Percentiles rank a stretch among this genome's conserved stretches.
phyloP scores from a whole-genome alignment of 2,113 vertebrate genomes.

The Mirza zaza region DNA sequence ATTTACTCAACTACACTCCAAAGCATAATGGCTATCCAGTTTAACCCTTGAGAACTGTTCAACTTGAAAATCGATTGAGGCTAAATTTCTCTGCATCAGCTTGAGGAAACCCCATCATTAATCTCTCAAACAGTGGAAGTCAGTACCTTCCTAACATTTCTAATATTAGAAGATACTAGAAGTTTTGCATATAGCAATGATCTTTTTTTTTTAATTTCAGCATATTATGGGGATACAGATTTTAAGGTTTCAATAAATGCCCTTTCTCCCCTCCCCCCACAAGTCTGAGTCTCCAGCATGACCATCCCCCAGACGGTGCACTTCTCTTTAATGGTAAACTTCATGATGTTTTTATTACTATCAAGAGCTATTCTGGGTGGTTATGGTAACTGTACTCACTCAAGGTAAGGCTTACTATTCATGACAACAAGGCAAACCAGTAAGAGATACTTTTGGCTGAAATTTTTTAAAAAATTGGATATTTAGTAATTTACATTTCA shows the following conservation, averaged over 20 bases:
- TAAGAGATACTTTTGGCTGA: neutral
- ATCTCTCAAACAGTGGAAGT: neutral
- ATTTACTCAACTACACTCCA: neutral
- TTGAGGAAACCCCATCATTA: neutral
- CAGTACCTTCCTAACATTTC: neutral
- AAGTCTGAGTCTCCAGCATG: too few relatives aligned
- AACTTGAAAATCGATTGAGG: constrained; percentile 20
- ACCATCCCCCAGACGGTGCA: too few relatives aligned
- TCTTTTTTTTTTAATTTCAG: too few relatives aligned
- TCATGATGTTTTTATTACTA: constrained; percentile 1
- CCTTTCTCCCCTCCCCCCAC: too few relatives aligned
- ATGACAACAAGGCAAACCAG: neutral
- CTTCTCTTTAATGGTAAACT: neutral
- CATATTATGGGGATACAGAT: too few relatives aligned
- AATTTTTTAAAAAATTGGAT: neutral
- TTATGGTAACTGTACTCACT: neutral
- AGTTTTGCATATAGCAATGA: neutral
- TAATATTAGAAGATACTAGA: neutral
- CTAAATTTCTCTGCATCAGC: neutral
- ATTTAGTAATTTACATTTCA: neutral
- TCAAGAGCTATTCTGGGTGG: neutral
- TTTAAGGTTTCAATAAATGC: too few relatives aligned
- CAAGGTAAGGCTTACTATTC: neutral
- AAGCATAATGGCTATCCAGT: neutral
- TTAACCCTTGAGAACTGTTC: constrained; percentile 10